Evolutionary conservation across 2,113 vertebrate genomes (phyloP), one percentile per base, ranked within the genome.

Genomic region (Vicugna pacos): DNA sequence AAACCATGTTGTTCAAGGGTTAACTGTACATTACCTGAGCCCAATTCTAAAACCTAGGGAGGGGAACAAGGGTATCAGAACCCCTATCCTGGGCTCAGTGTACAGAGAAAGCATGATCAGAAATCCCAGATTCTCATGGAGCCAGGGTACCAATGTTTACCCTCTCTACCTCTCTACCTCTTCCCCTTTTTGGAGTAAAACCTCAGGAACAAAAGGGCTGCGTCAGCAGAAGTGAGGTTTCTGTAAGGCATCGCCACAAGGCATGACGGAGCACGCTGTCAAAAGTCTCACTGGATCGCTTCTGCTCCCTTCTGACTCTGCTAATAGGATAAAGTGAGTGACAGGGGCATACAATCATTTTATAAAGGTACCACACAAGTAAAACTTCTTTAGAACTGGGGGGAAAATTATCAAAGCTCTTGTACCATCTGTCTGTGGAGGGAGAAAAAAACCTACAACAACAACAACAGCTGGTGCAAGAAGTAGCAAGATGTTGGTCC

Each of bases 401-500:
- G 42, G 65, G 56, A 70, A 83, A 93, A 97, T 84, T 96, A 98
- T 98, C 97, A 98, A 97, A 99, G 99, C 98, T 98, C 98, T 98
- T 98, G 98, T 97, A 98, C 99, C 99, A 99, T 99, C 99, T 99
- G 99, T 99, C 99, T 98, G 97, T 94, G 77, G 97, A 99, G 98
- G 98, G 98, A 90, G 98, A 98, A 98, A 98, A 84, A 56, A 79
- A 64, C 48, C 65, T 56, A 46, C 85, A 92, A 50, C 64, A 80
- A 48, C 75, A 94, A 38, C 98, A 98, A 99, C 99, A 99, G 99
- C 99, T 99, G 99, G 98, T 99, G 97, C 97, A 98, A 99, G 98
- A 97, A 99, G 98, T 98, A 95, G 98, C 99, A 99, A 99, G 99
- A 99, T 99, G 99, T 99, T 99, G 99, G 99, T 98, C 99, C 98